phyloP scores from a whole-genome alignment of 2,113 vertebrate species.

The Melanocharis versteri region DNA sequence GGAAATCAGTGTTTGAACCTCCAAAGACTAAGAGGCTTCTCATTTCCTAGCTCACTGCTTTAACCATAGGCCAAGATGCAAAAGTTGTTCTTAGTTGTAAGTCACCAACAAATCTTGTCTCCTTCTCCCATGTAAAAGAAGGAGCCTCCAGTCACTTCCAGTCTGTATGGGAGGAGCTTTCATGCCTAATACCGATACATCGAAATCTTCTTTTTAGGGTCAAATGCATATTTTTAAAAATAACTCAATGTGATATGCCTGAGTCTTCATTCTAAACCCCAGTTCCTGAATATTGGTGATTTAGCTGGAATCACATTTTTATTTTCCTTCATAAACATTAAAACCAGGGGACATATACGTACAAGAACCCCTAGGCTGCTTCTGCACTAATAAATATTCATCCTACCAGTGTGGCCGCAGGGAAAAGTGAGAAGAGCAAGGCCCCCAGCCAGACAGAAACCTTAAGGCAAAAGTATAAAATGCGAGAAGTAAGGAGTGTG shows the following conservation, averaged over 20 bases:
- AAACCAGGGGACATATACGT: background rate
- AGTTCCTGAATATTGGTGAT: background rate
- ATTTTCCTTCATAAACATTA: background rate
- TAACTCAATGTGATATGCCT: background rate
- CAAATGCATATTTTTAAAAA: background rate
- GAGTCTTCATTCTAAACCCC: background rate
- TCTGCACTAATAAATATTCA: background rate
- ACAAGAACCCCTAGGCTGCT: background rate
- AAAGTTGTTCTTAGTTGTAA: background rate
- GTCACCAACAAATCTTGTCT: background rate
- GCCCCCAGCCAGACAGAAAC: background rate
- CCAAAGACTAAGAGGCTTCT: background rate
- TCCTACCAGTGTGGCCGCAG: background rate
- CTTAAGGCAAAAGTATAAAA: background rate
- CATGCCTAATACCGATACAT: background rate
- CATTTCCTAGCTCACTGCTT: background rate
- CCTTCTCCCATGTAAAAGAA: background rate
- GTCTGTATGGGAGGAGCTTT: background rate
- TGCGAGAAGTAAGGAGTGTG: background rate
- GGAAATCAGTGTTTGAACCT: background rate
- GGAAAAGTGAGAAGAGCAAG: background rate
- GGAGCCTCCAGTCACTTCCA: background rate
- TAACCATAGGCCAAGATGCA: background rate
- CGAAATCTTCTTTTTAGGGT: background rate
- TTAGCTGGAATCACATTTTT: background rate